A percentile compares a stretch with the other conserved stretches of the same genome.
phyloP scores from a whole-genome alignment of 2,113 vertebrate genomes.

The Pantherophis guttatus region DNA sequence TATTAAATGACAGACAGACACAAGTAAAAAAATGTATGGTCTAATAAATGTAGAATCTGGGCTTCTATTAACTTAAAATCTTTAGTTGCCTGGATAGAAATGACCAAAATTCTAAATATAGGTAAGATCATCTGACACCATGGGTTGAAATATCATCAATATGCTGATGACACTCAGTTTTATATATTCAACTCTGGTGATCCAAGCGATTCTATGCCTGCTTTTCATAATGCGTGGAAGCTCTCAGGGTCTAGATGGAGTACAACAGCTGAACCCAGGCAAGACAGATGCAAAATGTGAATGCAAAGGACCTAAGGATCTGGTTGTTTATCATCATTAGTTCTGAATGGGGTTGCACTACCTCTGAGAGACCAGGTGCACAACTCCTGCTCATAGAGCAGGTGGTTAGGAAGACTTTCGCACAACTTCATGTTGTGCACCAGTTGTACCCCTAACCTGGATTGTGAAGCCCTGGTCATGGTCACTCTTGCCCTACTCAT shows the following conservation, averaged over 20 bases:
- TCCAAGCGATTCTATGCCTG: background rate
- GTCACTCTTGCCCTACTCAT: too few species aligned
- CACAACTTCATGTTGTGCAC: too few species aligned
- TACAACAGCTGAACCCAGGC: background rate
- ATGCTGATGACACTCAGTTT: background rate
- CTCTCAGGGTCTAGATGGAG: background rate
- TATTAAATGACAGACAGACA: background rate
- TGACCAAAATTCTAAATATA: background rate
- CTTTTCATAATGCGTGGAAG: background rate
- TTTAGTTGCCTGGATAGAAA: background rate
- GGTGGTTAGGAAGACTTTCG: too few species aligned
- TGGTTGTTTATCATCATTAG: background rate
- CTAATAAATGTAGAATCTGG: background rate
- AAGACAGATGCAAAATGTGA: background rate
- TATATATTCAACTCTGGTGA: background rate
- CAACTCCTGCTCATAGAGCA: too few species aligned
- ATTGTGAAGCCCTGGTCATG: too few species aligned
- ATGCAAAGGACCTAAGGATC: background rate
- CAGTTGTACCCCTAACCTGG: too few species aligned
- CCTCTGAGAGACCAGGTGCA: too few species aligned
- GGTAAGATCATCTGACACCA: background rate
- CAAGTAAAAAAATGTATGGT: background rate
- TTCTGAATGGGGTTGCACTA: background rate
- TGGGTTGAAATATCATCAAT: background rate
- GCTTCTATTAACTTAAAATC: background rate